Base-by-base conservation (phyloP, 1,140 invertebrate genomes). In the Propsilocerus akamusi region DNA sequence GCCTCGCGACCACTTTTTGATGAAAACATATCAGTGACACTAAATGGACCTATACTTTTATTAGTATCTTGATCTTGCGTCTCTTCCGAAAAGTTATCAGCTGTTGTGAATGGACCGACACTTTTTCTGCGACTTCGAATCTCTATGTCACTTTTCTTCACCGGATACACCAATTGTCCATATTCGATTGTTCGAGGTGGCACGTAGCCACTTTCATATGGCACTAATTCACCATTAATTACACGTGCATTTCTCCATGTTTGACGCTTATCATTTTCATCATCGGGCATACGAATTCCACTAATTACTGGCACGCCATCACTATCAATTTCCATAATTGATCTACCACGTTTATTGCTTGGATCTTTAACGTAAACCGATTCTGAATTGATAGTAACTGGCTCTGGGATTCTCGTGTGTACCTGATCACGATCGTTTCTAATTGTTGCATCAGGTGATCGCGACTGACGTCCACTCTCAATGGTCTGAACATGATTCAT, bases 231-330 rank as follows among this genome's bases (percentile, higher is more conserved):
- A 37, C 82, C 81, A 56, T 90, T 88, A 23, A 90, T 83, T 2
- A 91, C 84, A 51, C 86, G 67, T 0, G 86, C 86, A 64, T 90
- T 90, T 47, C 86, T 72, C 85, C 85, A 91, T 2, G 76, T 80
- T 58, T 83, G 80, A 10, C 71, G 62, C 50, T 78, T 79, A 56
- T 90, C 86, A 41, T 76, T 76, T 41, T 85, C 82, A 49, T 86
- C 82, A 55, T 91, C 86, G 0, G 86, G 85, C 17, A 87, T 76
- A 49, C 85, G 72, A 1, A 83, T 72, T 0, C 86, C 86, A 49
- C 85, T 79, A 25, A 90, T 81, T 25, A 87, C 73, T 1, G 83
- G 81, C 34, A 82, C 80, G 0, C 81, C 82, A 57, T 85, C 80
- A 4, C 67, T 62, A 41, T 80, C 82, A 0, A 84, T 56, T 17